Evolutionary conservation across 2,888 invertebrate genomes (phyloP).

Genomic region (Microctonus aethiopoides): DNA sequence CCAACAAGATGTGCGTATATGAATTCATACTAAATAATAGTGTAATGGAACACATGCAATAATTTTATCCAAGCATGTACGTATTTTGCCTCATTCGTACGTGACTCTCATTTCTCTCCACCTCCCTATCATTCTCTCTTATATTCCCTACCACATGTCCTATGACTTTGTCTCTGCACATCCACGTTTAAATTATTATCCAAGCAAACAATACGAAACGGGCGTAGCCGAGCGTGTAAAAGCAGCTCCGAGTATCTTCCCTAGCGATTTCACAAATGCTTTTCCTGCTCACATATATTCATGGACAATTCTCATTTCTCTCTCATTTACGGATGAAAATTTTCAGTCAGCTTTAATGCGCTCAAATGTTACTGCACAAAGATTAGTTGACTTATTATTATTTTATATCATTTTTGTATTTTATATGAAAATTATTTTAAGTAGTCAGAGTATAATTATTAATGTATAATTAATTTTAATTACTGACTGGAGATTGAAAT

Average conservation of each 20-base stretch:
- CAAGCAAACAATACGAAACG: constrained; percentile 49
- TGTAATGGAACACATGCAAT: neutral
- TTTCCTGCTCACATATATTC: constrained; percentile 9
- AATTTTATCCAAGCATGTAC: neutral
- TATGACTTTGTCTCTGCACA: constrained; percentile 19
- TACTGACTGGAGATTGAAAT: too few species aligned
- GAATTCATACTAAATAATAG: neutral
- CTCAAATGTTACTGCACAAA: constrained; percentile 4
- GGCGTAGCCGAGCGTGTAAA: constrained; percentile 19
- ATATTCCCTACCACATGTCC: neutral
- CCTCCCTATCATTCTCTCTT: neutral
- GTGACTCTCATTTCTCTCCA: neutral
- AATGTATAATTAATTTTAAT: too few species aligned
- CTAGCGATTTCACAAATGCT: constrained; percentile 40
- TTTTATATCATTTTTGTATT: neutral
- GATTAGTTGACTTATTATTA: constrained; percentile 7
- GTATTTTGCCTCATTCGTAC: neutral
- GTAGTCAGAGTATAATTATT: too few species aligned
- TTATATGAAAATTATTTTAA: too few species aligned
- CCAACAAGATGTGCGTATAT: neutral
- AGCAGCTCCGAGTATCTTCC: constrained; percentile 3
- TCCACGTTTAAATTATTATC: constrained; percentile 51
- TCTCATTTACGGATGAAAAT: constrained; percentile 16
- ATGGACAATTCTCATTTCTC: constrained; percentile 4
- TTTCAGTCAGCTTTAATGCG: constrained; percentile 9